Evolutionary conservation across 2,888 invertebrate species (phyloP).

Genomic region (Eristalis tenax): DNA sequence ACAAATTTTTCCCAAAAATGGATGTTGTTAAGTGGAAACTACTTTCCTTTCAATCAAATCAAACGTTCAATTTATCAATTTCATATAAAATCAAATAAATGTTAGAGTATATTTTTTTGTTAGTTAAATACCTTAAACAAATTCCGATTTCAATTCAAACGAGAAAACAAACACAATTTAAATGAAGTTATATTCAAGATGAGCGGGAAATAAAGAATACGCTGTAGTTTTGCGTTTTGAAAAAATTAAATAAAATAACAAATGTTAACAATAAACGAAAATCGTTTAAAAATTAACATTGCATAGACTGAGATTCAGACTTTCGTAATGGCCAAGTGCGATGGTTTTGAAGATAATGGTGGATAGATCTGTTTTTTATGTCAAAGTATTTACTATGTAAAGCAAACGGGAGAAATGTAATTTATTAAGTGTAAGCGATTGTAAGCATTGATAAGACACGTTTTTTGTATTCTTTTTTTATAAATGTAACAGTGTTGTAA

Average conservation of each 20-base stretch:
- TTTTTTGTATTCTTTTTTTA: constrained; percentile 29
- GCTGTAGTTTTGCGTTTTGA: not conserved
- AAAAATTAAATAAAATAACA: not conserved
- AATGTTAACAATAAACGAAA: constrained; percentile 54
- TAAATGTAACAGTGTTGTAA: constrained; percentile 47
- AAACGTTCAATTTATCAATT: constrained; percentile 21
- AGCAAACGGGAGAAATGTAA: constrained; percentile 2
- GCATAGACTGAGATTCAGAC: constrained; percentile 71
- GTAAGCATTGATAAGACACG: not conserved
- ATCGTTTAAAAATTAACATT: constrained; percentile 44
- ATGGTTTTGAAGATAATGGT: constrained; percentile 32
- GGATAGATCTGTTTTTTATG: constrained; percentile 10
- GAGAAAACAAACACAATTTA: not conserved
- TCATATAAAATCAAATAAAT: constrained; percentile 31
- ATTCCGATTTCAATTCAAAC: not conserved
- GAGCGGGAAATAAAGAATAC: not conserved
- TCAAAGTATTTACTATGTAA: constrained; percentile 27
- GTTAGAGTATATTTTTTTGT: constrained; percentile 26
- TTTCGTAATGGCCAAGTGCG: constrained; percentile 54
- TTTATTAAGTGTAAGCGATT: constrained; percentile 4
- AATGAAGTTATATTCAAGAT: not conserved
- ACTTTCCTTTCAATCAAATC: constrained; percentile 24
- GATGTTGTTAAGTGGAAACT: no score
- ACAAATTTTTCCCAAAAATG: not conserved
- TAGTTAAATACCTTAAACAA: constrained; percentile 4